Base-by-base conservation (phyloP, 2,797 vertebrate genomes). In the Denticeps clupeoides region DNA sequence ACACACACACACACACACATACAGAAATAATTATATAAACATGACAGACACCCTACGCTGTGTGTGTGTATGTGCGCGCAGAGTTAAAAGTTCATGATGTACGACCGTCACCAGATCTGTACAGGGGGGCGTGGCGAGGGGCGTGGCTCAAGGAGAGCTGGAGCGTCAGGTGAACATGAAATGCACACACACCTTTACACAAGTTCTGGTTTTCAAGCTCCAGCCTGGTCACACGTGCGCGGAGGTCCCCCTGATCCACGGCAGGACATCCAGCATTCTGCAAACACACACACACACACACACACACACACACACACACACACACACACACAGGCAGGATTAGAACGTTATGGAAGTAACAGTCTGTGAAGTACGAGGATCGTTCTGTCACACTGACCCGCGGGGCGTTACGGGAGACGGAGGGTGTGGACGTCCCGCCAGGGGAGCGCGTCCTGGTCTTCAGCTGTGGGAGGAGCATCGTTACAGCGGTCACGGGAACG, bases 151-250 rank as follows among this genome's bases (percentile, higher is more conserved):
- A 13, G 18, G 9, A 16, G 4, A 10, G n/a, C 43, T 7, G 27
- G 16, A 13, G 9, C 27, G 16, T 27, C 22, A 12, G 19, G 9
- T 19, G 19, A 28, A 38, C 6, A 55, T 5, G 24, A 15, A 10
- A 29, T 23, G 21, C 4, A 53, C 7, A 45, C 35, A 6, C 2
- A 33, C 31, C 89, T 64, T 80, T 87, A 58, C 79, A 85, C 51
- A 98, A 79, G 54, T 61, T 80, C 51, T 87, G 85, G 72, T 95
- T 98, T 73, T 98, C 94, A 53, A 79, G 69, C 56, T 97, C 93
- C 65, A 98, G 70, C 58, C 72, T 83, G 65, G 87, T 87, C 35
- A 98, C 84, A 12, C 90, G 82, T 23, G 81, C 45, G 1, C 85
- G 26, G 38, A 98, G 77, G 51, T 94, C 91, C 1, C 62, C 68